Percentiles rank a stretch among this genome's conserved stretches.
Conservation (phyloP, 2,113 vertebrate genomes). For the Riparia riparia region DNA sequence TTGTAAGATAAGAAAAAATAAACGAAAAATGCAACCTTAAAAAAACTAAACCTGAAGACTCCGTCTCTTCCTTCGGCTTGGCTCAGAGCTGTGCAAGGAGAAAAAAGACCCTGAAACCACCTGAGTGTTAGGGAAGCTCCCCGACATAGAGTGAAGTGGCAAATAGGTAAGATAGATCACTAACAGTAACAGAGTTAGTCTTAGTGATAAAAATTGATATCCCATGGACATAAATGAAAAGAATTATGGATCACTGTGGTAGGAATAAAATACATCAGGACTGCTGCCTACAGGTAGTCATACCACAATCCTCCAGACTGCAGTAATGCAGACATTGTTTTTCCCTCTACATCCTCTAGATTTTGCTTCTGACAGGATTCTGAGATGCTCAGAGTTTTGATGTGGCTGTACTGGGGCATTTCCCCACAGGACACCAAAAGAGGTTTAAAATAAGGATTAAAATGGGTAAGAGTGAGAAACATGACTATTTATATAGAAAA, state of each 20-base stretch:
- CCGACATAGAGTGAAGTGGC: not conserved
- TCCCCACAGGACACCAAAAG: not conserved
- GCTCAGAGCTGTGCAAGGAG: too few relatives aligned
- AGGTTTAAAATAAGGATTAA: not conserved
- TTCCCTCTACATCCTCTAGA: not conserved
- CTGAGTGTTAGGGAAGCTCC: too few relatives aligned
- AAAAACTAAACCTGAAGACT: too few relatives aligned
- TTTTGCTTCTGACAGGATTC: not conserved
- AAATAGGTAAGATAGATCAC: not conserved
- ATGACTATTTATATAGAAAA: not conserved
- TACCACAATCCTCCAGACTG: not conserved
- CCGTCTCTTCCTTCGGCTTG: too few relatives aligned
- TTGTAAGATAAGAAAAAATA: too few relatives aligned
- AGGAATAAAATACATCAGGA: not conserved
- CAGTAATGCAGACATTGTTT: not conserved
- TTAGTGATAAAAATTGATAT: not conserved
- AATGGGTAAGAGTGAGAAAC: not conserved
- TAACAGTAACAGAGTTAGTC: not conserved
- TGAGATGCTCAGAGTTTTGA: not conserved
- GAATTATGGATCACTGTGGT: not conserved
- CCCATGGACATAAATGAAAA: not conserved
- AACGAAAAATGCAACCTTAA: too few relatives aligned
- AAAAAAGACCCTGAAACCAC: too few relatives aligned
- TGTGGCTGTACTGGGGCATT: not conserved
- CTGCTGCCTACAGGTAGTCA: not conserved